Percentiles rank a stretch among this genome's conserved stretches.
Evolutionary conservation across 2,797 vertebrate species (phyloP).

Genomic region (Artibeus jamaicensis): DNA sequence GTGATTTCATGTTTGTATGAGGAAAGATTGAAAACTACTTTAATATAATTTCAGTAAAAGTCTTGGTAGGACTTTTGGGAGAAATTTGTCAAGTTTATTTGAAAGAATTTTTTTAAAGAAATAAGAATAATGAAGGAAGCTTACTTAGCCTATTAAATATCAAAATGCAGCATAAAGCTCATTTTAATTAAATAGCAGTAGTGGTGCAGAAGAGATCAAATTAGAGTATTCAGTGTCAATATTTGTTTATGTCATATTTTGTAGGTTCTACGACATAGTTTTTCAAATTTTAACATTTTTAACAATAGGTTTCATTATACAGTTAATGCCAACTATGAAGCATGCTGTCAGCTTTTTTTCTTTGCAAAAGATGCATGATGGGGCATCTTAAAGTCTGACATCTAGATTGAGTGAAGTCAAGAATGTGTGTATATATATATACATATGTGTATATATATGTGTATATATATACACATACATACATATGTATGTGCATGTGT

Average conservation of each 20-base stretch:
- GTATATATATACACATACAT: too few species aligned
- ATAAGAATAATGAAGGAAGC: neutral
- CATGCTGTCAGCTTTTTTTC: neutral
- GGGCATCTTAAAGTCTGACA: neutral
- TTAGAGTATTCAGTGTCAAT: neutral
- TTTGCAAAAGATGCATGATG: neutral
- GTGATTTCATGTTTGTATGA: neutral
- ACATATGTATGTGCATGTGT: too few species aligned
- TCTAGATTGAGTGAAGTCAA: neutral
- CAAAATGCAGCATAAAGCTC: neutral
- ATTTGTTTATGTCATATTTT: neutral
- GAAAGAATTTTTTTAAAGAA: neutral
- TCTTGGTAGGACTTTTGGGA: neutral
- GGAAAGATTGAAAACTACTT: neutral
- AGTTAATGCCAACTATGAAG: neutral
- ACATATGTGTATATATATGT: too few species aligned
- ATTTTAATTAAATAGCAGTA: neutral
- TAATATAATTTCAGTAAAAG: neutral
- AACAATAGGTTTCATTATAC: neutral
- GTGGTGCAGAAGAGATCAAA: neutral
- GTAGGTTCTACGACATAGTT: neutral
- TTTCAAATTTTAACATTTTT: slow-evolving; percentile 12
- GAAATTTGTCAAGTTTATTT: neutral
- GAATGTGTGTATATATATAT: too few species aligned
- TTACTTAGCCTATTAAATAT: neutral